A percentile compares a stretch with the other conserved stretches of the same genome.
Evolutionary conservation across 2,797 vertebrate genomes (phyloP).

Genomic region (Buceros bicornis): DNA sequence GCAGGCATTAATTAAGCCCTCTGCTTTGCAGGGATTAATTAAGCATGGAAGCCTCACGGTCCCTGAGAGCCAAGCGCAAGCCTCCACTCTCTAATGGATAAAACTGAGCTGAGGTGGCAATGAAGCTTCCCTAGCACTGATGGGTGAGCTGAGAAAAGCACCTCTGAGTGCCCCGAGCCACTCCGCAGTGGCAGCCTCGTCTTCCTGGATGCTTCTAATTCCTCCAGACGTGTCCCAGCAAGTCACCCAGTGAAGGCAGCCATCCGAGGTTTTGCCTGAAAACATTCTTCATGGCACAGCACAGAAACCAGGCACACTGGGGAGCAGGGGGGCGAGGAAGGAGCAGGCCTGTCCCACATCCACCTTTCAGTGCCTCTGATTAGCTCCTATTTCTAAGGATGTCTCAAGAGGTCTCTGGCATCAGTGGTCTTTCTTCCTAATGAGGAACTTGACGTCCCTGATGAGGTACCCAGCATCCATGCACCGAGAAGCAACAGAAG

Average conservation of each 20-base stretch:
- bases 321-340: not conserved
- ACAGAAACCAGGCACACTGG: not conserved
- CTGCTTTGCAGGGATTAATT: slow-evolving; percentile 13
- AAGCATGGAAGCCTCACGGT: not conserved
- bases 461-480: rapidly evolving
- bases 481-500: not conserved
- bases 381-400: not conserved
- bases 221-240: not conserved
- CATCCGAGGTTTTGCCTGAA: rapidly evolving
- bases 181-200: rapidly evolving
- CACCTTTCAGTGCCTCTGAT: rapidly evolving
- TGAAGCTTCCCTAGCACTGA: rapidly evolving
- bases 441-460: not conserved
- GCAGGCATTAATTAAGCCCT: not conserved
- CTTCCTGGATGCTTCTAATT: not conserved
- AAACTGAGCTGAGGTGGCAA: not conserved
- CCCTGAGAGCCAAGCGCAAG: not conserved
- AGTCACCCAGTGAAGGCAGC: not conserved
- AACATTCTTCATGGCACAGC: not conserved
- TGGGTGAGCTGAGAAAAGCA: not conserved
- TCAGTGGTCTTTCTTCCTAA: not conserved
- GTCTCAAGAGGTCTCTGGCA: not conserved
- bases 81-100: not conserved
- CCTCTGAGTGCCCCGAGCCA: rapidly evolving
- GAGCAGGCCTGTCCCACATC: not conserved